A percentile compares a stretch with the other conserved stretches of the same genome.
Evolutionary conservation across 2,113 vertebrate species (phyloP).

Genomic region (Glaucomys volans): DNA sequence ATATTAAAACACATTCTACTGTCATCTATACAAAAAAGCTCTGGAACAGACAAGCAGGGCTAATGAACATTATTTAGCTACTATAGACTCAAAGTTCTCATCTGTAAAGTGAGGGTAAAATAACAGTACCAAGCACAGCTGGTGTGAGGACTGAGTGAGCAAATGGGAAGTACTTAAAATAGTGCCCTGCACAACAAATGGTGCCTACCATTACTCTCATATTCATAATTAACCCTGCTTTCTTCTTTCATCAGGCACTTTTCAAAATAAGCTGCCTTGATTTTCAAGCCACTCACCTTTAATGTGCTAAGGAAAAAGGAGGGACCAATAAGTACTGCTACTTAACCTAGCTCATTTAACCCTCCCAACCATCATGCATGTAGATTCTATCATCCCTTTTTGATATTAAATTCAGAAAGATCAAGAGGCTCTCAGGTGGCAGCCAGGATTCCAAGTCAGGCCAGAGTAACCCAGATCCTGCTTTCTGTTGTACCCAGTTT

Average conservation of each 20-base stretch:
- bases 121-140: neutral
- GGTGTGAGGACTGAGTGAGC: neutral
- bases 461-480: neutral
- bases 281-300: neutral
- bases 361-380: neutral
- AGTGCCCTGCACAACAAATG: neutral
- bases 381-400: neutral
- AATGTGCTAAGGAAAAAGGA: neutral
- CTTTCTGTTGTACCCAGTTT: neutral
- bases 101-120: neutral
- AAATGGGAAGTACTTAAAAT: neutral
- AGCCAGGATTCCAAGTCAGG: neutral
- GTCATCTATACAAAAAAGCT: too few relatives aligned
- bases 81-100: neutral
- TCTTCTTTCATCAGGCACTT: conserved; percentile 20
- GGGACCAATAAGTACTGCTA: neutral
- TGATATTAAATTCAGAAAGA: neutral
- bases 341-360: neutral
- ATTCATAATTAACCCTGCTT: neutral
- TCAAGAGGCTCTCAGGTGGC: neutral
- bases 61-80: neutral
- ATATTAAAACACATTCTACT: too few relatives aligned
- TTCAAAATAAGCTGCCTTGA: conserved; percentile 7
- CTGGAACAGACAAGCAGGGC: neutral
- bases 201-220: neutral